These are phyloP conservation scores for Cranoglanis bouderius DNA, from an alignment of 2,113 vertebrate genomes.

Conservation along the genomic window DNA sequence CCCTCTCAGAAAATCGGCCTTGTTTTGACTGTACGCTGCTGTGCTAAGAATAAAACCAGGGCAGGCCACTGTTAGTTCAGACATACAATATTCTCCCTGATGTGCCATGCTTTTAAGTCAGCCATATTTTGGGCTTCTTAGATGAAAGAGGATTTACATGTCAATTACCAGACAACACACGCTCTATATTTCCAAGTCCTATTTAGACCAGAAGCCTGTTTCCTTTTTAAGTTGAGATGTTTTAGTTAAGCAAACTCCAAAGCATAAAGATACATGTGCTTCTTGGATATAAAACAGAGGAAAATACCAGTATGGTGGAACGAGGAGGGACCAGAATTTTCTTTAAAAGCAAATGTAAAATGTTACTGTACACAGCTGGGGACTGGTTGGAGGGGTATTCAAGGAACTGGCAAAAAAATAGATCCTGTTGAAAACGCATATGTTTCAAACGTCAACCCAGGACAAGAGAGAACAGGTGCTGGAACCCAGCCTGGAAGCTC, in stretches of 20 bases:
- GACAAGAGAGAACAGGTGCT: conserved; percentile 73
- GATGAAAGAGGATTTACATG: conserved; percentile 71
- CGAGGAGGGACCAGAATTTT: conserved; percentile 56
- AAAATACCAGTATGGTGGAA: conserved; percentile 55
- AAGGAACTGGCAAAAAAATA: conserved; percentile 62
- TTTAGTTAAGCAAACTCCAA: conserved; percentile 22
- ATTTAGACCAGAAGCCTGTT: conserved; percentile 10
- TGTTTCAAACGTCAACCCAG: conserved; percentile 69
- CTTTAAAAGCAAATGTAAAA: conserved; percentile 67
- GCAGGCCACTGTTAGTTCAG: conserved; percentile 69
- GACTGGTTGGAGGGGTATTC: conserved; percentile 59
- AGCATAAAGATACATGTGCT: conserved; percentile 11
- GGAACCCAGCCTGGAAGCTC: conserved; percentile 40
- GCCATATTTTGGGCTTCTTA: conserved; percentile 62
- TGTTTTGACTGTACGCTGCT: conserved; percentile 74
- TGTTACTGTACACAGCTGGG: conserved; percentile 70
- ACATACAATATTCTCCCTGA: conserved; percentile 64
- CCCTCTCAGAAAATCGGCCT: conserved; percentile 70
- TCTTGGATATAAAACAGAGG: conserved; percentile 62
- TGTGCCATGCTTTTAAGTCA: conserved; percentile 66
- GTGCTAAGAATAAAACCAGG: conserved; percentile 76
- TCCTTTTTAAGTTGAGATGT: conserved; percentile 4
- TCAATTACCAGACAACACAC: conserved; percentile 20
- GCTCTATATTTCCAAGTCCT: conserved; percentile 20
- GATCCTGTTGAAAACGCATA: conserved; percentile 65